A percentile compares a stretch with the other conserved stretches of the same genome.
These are phyloP conservation scores for Xyliphius kryptos DNA, from an alignment of 2,113 vertebrate species.

Conservation along the genomic window DNA sequence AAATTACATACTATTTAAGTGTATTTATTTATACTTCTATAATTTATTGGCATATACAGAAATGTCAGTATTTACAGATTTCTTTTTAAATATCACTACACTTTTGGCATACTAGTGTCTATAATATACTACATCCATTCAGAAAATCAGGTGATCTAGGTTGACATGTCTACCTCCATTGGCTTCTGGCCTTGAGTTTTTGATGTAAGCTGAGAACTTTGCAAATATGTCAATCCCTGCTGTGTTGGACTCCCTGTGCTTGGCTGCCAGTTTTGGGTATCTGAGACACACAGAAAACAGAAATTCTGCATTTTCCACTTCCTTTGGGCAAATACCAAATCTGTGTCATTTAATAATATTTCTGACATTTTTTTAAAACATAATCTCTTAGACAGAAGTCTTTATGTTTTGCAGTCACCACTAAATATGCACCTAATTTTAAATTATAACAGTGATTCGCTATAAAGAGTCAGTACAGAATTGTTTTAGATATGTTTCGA, in stretches of 20 bases:
- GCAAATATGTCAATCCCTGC: slow-evolving; percentile 95
- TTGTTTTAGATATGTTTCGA: too few relatives aligned
- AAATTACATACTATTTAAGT: not conserved
- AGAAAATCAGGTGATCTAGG: slow-evolving; percentile 34
- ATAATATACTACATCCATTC: slow-evolving; percentile 35
- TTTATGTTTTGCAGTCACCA: not conserved
- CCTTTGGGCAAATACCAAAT: slow-evolving; percentile 13
- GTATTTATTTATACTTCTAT: not conserved
- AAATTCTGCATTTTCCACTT: slow-evolving; percentile 28
- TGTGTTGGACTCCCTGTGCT: slow-evolving; percentile 86
- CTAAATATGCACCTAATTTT: not conserved
- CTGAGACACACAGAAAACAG: slow-evolving; percentile 56
- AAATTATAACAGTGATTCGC: too few relatives aligned
- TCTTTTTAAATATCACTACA: slow-evolving; percentile 8
- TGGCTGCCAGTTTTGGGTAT: slow-evolving; percentile 89
- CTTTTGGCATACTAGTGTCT: not conserved
- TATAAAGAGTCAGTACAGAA: too few relatives aligned
- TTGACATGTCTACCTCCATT: slow-evolving; percentile 74
- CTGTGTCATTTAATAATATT: slow-evolving; percentile 34
- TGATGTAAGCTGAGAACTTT: slow-evolving; percentile 97
- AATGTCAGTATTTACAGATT: too few relatives aligned
- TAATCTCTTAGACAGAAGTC: not conserved
- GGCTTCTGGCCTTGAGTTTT: slow-evolving; percentile 85
- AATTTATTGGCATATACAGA: not conserved
- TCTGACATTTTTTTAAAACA: slow-evolving; percentile 25